A percentile compares a stretch with the other conserved stretches of the same genome.
These are phyloP conservation scores for Semicossyphus pulcher DNA, from an alignment of 2,113 vertebrate species.

Conservation along the genomic window DNA sequence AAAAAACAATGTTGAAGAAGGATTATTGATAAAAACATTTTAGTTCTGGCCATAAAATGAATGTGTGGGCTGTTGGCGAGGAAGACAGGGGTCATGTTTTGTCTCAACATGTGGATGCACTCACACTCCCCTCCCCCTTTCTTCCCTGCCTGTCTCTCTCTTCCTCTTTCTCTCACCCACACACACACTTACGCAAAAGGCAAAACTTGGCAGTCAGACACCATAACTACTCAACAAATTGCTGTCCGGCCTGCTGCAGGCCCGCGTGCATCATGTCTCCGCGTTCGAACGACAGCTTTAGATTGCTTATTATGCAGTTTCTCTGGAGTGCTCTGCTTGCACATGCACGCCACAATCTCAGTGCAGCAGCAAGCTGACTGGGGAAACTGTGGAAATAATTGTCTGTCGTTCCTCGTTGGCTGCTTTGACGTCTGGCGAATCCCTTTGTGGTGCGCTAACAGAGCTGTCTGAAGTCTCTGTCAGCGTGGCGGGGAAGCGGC, in stretches of 20 bases:
- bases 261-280: constrained; percentile 58
- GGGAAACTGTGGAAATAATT: constrained; percentile 74
- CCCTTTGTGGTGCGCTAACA: constrained; percentile 63
- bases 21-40: constrained; percentile 8
- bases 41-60: constrained; percentile 23
- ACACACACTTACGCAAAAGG: constrained; percentile 9
- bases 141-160: background rate
- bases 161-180: background rate
- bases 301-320: constrained; percentile 75
- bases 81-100: constrained; percentile 47
- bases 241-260: constrained; percentile 61
- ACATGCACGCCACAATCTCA: constrained; percentile 70
- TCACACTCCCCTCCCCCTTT: background rate
- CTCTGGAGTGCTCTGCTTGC: constrained; percentile 69
- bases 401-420: constrained; percentile 75
- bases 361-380: constrained; percentile 68
- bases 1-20: background rate
- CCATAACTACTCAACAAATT: constrained; percentile 72
- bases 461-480: constrained; percentile 69
- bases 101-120: constrained; percentile 47
- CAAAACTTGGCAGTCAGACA: constrained; percentile 63
- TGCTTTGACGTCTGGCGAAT: constrained; percentile 68
- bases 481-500: constrained; percentile 26
- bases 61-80: background rate
- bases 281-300: constrained; percentile 64